phyloP scores from a whole-genome alignment of 2,888 invertebrate species.

The Hirtodrosophila histrioides region DNA sequence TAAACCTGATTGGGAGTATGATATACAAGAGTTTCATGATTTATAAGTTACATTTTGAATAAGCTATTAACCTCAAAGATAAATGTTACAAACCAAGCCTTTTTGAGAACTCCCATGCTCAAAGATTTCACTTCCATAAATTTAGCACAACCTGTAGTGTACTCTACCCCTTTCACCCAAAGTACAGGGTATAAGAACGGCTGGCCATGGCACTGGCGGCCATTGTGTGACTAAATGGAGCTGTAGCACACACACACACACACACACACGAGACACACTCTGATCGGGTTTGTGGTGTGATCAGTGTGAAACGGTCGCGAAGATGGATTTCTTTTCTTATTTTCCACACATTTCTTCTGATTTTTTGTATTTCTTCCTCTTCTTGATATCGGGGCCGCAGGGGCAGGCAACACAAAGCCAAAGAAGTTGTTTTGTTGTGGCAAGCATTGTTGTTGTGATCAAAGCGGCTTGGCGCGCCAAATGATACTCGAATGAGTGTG shows the following conservation, averaged over 20 bases:
- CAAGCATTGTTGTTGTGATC: constrained; percentile 83
- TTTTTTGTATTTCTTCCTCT: no score
- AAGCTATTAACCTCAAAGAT: no score
- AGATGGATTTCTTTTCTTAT: constrained; percentile 80
- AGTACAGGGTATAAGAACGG: constrained; percentile 21
- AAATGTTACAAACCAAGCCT: no score
- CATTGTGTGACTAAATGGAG: constrained; percentile 65
- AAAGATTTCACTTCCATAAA: neutral
- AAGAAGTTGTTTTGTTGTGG: constrained; percentile 83
- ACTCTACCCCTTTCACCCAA: neutral
- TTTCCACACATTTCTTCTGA: constrained; percentile 52
- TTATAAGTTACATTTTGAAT: no score
- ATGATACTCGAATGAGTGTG: constrained; percentile 54
- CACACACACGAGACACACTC: constrained; percentile 4
- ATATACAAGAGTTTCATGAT: no score
- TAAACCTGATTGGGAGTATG: no score
- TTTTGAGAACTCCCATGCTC: no score
- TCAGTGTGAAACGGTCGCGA: constrained; percentile 68
- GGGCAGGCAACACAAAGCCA: constrained; percentile 61
- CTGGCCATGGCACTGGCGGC: constrained; percentile 47
- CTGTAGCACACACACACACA: constrained; percentile 28
- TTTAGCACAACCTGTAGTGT: neutral
- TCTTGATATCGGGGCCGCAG: constrained; percentile 15
- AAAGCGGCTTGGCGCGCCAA: constrained; percentile 82
- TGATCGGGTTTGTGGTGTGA: constrained; percentile 53